Conservation (phyloP, 2,113 vertebrate genomes). For the Meleagris gallopavo region DNA sequence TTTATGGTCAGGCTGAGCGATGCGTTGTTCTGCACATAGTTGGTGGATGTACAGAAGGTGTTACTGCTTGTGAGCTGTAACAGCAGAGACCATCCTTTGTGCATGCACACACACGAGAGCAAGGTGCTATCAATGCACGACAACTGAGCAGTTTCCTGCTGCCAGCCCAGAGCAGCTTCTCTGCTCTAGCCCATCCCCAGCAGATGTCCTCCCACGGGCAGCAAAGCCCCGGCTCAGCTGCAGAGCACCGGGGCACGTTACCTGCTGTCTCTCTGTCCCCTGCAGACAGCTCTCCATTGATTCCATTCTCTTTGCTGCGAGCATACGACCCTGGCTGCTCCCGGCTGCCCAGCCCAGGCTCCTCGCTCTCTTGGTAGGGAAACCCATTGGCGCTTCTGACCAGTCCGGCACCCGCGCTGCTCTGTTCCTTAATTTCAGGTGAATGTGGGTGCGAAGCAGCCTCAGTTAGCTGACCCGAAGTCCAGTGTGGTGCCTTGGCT, state of each 20-base stretch:
- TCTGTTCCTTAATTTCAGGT: slow-evolving; percentile 86
- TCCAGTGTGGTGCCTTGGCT: slow-evolving; percentile 90
- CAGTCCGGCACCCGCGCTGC: slow-evolving; percentile 73
- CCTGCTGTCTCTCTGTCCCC: slow-evolving; percentile 92
- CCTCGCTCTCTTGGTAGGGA: slow-evolving; percentile 84
- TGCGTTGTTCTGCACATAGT: not conserved
- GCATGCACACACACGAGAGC: rapidly evolving
- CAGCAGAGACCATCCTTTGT: not conserved
- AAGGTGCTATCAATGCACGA: not conserved
- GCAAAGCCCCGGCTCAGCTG: not conserved
- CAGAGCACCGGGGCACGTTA: slow-evolving; percentile 58
- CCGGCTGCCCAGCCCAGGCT: slow-evolving; percentile 80
- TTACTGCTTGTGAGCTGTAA: not conserved
- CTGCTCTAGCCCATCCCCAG: not conserved
- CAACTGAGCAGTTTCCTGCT: not conserved
- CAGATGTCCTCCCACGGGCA: not conserved
- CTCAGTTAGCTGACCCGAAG: slow-evolving; percentile 84
- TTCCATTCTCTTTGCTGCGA: slow-evolving; percentile 91
- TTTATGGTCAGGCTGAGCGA: not conserved
- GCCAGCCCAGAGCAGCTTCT: not conserved
- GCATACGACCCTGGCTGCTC: slow-evolving; percentile 78
- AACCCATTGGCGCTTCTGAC: slow-evolving; percentile 92
- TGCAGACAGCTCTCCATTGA: slow-evolving; percentile 90
- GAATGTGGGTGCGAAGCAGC: slow-evolving; percentile 77
- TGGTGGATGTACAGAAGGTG: not conserved